A percentile compares a stretch with the other conserved stretches of the same genome.
These are phyloP conservation scores for Brachionus plicatilis DNA, from an alignment of 1,140 invertebrate genomes.

Conservation along the genomic window DNA sequence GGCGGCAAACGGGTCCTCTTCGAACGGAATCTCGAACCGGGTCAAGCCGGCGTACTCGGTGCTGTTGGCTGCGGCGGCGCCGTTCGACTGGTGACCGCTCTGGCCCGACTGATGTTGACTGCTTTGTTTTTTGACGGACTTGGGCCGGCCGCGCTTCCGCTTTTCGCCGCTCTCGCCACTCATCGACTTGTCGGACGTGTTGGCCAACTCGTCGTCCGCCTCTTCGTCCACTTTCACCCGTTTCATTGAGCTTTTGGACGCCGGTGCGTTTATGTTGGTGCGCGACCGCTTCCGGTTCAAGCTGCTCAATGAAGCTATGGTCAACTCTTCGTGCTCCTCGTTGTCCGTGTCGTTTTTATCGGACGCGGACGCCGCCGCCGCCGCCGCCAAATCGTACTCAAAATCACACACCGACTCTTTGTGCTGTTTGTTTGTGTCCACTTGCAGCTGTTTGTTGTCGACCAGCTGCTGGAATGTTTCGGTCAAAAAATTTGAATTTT, in stretches of 20 bases:
- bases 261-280: not conserved
- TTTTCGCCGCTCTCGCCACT: not conserved
- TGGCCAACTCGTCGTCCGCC: not conserved
- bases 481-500: constrained; percentile 7
- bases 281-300: constrained; percentile 2
- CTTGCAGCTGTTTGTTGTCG: not conserved
- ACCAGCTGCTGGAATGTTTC: constrained; percentile 19
- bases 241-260: not conserved
- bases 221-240: not conserved
- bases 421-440: not conserved
- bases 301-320: not conserved
- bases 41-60: constrained; percentile 33
- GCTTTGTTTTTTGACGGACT: not conserved
- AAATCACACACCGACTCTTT: not conserved
- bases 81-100: not conserved
- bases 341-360: not conserved
- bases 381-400: constrained; percentile 12
- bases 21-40: constrained; percentile 26
- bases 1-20: constrained; percentile 1
- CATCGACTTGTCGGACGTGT: not conserved
- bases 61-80: not conserved
- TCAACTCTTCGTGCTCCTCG: not conserved
- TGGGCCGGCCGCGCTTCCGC: not conserved
- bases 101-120: not conserved
- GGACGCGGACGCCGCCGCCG: no score